Evolutionary conservation across 64 coral and sea anemone species (phyloP).

Genomic region (Anthopleura sola): DNA sequence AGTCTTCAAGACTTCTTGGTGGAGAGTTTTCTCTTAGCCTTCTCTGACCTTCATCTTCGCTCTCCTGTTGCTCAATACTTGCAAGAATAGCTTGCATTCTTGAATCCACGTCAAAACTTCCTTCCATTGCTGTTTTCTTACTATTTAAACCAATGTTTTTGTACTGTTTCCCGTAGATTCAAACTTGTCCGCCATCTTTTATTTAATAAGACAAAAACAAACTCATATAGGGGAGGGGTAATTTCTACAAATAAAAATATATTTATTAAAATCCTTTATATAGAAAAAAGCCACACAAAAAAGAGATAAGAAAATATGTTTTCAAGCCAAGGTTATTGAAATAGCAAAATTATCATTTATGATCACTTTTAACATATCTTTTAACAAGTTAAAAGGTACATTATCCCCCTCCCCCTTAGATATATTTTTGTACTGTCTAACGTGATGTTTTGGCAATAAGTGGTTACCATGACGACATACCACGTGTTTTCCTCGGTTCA

Average conservation of each 20-base stretch:
- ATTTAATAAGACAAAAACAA: background rate
- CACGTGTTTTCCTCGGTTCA: background rate
- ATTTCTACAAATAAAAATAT: background rate
- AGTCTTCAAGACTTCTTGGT: slow-evolving; percentile 66
- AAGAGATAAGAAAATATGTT: background rate
- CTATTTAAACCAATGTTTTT: background rate
- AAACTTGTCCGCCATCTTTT: slow-evolving; percentile 32
- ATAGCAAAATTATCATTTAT: background rate
- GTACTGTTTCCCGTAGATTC: background rate
- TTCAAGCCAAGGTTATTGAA: background rate
- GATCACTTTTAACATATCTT: background rate
- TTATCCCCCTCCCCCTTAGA: background rate
- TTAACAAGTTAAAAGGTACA: background rate
- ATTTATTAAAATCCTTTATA: background rate
- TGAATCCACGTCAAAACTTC: slow-evolving; percentile 50
- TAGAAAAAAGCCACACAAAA: background rate
- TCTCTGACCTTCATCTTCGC: slow-evolving; percentile 45
- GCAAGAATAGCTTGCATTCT: slow-evolving; percentile 84
- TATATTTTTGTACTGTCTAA: background rate
- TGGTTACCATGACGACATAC: background rate
- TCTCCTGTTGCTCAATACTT: slow-evolving; percentile 56
- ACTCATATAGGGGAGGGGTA: background rate
- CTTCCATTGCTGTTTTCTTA: background rate
- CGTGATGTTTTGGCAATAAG: background rate
- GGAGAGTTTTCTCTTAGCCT: slow-evolving; percentile 46